Conservation (phyloP, 2,888 invertebrate species). For the Cantharis rustica region DNA sequence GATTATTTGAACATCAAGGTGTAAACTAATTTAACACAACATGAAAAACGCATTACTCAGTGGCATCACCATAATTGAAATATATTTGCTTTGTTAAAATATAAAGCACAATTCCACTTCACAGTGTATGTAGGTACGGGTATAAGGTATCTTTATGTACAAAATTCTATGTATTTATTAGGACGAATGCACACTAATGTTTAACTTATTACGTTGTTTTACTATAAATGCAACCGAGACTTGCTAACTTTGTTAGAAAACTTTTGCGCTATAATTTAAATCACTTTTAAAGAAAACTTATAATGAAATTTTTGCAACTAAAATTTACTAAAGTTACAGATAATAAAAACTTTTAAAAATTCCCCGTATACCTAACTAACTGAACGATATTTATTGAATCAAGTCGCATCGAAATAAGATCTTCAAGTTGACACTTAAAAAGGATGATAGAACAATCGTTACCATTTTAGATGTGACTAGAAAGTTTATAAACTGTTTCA, state of each 20-base stretch:
- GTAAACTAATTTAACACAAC: background rate
- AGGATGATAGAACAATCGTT: background rate
- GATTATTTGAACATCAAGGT: background rate
- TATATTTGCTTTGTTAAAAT: constrained; percentile 8
- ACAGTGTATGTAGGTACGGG: background rate
- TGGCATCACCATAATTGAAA: constrained; percentile 13
- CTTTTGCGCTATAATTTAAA: background rate
- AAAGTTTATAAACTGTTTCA: background rate
- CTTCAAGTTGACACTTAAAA: background rate
- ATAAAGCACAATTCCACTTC: background rate
- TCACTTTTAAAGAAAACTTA: background rate
- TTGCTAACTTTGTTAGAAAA: background rate
- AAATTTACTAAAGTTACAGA: background rate
- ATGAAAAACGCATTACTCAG: constrained; percentile 19
- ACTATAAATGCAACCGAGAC: background rate
- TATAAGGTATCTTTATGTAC: background rate
- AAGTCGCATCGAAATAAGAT: background rate
- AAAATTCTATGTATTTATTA: background rate
- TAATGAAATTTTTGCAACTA: background rate
- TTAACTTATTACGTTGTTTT: background rate
- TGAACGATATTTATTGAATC: background rate
- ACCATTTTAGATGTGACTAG: background rate
- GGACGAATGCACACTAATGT: background rate
- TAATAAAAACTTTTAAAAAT: background rate
- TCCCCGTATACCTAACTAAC: background rate